These are phyloP conservation scores for Beris morrisii DNA, from an alignment of 2,888 invertebrate genomes.

Conservation along the genomic window DNA sequence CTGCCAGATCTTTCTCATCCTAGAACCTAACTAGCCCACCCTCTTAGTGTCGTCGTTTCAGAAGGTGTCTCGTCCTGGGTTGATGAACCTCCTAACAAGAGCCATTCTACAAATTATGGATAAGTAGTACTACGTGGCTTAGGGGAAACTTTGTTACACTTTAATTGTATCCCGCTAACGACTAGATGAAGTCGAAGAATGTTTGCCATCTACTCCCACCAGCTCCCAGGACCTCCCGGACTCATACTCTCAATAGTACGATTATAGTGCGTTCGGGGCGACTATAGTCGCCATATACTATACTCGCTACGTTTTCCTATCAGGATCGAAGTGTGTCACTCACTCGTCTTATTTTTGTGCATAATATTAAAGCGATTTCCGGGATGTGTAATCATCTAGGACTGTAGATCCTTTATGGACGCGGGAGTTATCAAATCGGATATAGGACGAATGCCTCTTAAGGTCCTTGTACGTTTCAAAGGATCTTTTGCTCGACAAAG, in stretches of 20 bases:
- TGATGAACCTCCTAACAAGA: conserved; percentile 31
- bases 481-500: too few relatives aligned
- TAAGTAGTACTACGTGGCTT: conserved; percentile 25
- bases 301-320: conserved; percentile 24
- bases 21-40: background rate
- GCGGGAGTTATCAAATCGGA: too few relatives aligned
- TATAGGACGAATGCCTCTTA: conserved; percentile 23
- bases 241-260: background rate
- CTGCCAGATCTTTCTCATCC: too few relatives aligned
- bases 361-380: conserved; percentile 32
- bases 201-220: background rate
- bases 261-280: background rate
- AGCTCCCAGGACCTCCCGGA: too few relatives aligned
- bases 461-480: conserved; percentile 15
- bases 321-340: conserved; percentile 22
- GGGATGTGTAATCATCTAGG: conserved; percentile 27
- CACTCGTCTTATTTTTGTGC: conserved; percentile 21
- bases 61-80: conserved; percentile 28
- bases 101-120: conserved; percentile 31
- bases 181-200: background rate
- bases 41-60: background rate
- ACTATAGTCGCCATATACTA: conserved; percentile 22
- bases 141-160: conserved; percentile 31
- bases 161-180: conserved; percentile 15
- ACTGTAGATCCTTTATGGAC: background rate